phyloP scores from a whole-genome alignment of 1,140 invertebrate genomes.

The Pseudomyrmex flavicornis region DNA sequence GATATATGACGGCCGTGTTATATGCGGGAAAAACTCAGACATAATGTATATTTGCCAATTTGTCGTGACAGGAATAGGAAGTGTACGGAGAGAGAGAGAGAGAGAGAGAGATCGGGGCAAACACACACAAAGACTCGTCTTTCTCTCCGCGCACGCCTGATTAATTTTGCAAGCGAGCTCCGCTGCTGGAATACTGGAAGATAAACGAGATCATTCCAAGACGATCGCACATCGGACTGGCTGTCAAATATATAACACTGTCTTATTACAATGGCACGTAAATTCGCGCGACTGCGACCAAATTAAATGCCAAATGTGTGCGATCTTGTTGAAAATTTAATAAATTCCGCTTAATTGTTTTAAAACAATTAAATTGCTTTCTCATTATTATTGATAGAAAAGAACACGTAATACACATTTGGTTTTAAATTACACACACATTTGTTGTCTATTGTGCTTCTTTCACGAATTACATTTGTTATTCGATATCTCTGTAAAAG shows the following conservation, averaged over 20 bases:
- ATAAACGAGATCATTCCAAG: slow-evolving; percentile 71
- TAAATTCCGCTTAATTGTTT: background rate
- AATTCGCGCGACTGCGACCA: slow-evolving; percentile 57
- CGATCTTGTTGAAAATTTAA: background rate
- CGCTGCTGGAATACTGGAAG: slow-evolving; percentile 60
- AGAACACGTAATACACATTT: background rate
- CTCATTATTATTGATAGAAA: background rate
- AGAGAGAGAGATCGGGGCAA: slow-evolving; percentile 14
- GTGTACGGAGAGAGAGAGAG: slow-evolving; percentile 24
- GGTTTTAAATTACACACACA: background rate
- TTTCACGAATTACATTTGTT: background rate
- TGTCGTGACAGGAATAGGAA: slow-evolving; percentile 29
- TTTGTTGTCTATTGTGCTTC: no score
- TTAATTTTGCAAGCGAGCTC: slow-evolving; percentile 67
- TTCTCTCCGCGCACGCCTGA: slow-evolving; percentile 46
- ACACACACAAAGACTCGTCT: slow-evolving; percentile 67
- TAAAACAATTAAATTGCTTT: background rate
- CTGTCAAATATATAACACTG: slow-evolving; percentile 57
- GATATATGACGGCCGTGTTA: background rate
- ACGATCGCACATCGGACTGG: slow-evolving; percentile 63
- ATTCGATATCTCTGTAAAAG: background rate
- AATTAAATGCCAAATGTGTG: slow-evolving; percentile 33
- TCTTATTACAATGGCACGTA: slow-evolving; percentile 33
- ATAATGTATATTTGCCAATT: slow-evolving; percentile 66
- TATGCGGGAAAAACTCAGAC: slow-evolving; percentile 32